phyloP scores from a whole-genome alignment of 2,797 vertebrate species.

The Pachyuromys duprasi region DNA sequence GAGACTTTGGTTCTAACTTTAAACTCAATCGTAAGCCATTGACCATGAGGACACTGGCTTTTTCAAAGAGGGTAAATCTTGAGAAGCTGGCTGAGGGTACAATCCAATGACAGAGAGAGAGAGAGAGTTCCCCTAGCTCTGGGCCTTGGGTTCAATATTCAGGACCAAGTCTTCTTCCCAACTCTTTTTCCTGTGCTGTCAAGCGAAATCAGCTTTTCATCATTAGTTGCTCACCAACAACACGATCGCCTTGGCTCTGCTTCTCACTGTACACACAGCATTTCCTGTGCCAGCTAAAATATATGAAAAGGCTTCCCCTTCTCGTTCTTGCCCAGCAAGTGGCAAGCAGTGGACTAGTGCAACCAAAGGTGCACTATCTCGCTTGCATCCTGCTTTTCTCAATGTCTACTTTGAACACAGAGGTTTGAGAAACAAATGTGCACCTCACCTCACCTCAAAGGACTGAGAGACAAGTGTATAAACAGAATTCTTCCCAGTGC shows the following conservation, averaged over 20 bases:
- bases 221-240: not conserved
- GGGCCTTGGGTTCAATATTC: not conserved
- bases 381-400: not conserved
- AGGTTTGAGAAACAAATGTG: not conserved
- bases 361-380: not conserved
- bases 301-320: not conserved
- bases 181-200: not conserved
- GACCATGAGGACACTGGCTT: not conserved
- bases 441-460: not conserved
- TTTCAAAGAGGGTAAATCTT: not conserved
- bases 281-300: not conserved
- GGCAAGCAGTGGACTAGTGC: not conserved
- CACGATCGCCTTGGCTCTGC: not conserved
- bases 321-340: not conserved
- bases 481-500: not conserved
- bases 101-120: too few relatives aligned
- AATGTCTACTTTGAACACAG: not conserved
- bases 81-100: not conserved
- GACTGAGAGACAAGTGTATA: too few relatives aligned
- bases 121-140: not conserved
- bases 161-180: not conserved
- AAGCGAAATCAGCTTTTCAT: constrained; percentile 1
- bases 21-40: not conserved
- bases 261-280: not conserved
- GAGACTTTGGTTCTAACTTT: not conserved